Percentiles rank a stretch among this genome's conserved stretches.
phyloP scores from a whole-genome alignment of 2,113 vertebrate species.

The Phodopus roborovskii region DNA sequence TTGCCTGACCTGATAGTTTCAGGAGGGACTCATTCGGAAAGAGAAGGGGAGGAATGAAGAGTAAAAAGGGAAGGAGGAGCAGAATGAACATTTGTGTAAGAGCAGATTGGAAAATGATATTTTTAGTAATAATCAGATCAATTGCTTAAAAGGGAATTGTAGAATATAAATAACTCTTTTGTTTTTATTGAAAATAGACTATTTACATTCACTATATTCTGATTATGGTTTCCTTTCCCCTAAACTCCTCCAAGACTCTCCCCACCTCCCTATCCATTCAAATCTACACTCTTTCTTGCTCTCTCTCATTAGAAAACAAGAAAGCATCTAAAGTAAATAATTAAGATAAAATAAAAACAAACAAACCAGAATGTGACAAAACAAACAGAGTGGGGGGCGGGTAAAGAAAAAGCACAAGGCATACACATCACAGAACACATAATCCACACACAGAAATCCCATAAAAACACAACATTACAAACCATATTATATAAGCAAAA shows the following conservation, averaged over 20 bases:
- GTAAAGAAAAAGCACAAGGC: background rate
- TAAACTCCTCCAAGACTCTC: background rate
- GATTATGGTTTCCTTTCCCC: background rate
- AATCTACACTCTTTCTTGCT: background rate
- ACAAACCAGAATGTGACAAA: background rate
- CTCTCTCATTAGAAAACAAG: background rate
- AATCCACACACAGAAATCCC: background rate
- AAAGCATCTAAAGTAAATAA: background rate
- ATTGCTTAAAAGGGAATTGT: background rate
- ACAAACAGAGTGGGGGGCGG: background rate
- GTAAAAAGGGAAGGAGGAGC: background rate
- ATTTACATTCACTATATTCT: background rate
- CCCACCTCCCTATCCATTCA: background rate
- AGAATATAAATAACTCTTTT: background rate
- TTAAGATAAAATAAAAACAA: background rate
- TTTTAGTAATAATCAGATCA: slow-evolving; percentile 38
- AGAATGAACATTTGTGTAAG: background rate
- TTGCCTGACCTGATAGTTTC: background rate
- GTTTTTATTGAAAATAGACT: background rate
- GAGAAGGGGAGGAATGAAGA: background rate
- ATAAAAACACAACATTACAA: background rate
- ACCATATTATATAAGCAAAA: background rate
- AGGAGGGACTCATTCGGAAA: slow-evolving; percentile 7
- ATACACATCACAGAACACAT: background rate
- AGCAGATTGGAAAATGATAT: background rate